Base-by-base conservation (phyloP, 1,140 invertebrate genomes). In the Metopolophium dirhodum region DNA sequence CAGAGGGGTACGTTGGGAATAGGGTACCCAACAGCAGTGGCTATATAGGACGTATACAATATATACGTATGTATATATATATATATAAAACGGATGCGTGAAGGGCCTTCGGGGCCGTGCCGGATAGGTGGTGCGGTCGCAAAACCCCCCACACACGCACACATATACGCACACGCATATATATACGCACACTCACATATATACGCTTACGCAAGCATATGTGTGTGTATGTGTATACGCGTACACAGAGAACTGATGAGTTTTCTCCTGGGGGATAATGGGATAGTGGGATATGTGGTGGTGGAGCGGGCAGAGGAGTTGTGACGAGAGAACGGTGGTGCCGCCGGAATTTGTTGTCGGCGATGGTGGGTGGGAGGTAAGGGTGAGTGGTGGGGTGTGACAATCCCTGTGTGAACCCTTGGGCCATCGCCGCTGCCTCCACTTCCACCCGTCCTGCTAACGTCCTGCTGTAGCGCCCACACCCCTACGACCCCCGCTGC, bases 351-450 rank as follows among this genome's bases (percentile, higher is more conserved):
- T 90, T 90, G 88, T 90, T 90, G 88, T 90, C 54, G 54, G 88
- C 23, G 88, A 90, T 45, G 54, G 49, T 49, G 22, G 8, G 51
- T 37, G 20, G n/a, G 26, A 26, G 87, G 45, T 35, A n/a, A 11
- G 54, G 14, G 8, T 47, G 45, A 41, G 37, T 6, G 37, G 54
- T 90, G 35, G 54, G 88, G 88, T 90, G 88, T 90, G 88, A 90
- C 88, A 90, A 90, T 90, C 88, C 88, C 88, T 90, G 88, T 90
- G 88, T 90, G 88, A 90, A 90, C 88, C 88, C 88, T 90, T 90
- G 88, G 88, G 88, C 88, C 88, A 90, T 90, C 54, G 88, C 88
- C 88, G 49, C 49, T 89, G 51, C 87, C 87, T 54, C 87, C 49
- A 22, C 87, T 45, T 26, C 47, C 54, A 30, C 45, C 88, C 35